A percentile compares a stretch with the other conserved stretches of the same genome.
Conservation (phyloP, 2,888 invertebrate genomes). For the Monochamus alternatus region DNA sequence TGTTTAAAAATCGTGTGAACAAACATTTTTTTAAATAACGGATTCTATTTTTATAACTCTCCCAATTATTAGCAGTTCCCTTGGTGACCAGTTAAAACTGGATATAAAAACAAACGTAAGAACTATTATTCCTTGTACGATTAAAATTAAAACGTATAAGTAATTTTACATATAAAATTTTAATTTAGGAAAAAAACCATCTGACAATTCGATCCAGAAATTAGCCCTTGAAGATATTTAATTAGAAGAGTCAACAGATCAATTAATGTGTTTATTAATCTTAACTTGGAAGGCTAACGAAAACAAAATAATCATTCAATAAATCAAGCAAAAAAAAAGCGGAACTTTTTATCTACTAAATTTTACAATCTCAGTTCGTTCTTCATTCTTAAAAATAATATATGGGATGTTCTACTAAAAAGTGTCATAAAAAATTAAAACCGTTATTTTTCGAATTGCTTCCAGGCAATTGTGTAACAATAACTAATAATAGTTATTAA, state of each 20-base stretch:
- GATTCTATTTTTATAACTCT: neutral
- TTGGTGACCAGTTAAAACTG: constrained; percentile 2
- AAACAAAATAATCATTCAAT: neutral
- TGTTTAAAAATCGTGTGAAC: too few relatives aligned
- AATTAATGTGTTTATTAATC: neutral
- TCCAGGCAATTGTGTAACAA: too few relatives aligned
- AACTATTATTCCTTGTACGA: neutral
- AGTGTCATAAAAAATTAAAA: too few relatives aligned
- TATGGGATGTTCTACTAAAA: too few relatives aligned
- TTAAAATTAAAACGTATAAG: too few relatives aligned
- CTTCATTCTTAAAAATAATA: too few relatives aligned
- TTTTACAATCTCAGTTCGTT: too few relatives aligned
- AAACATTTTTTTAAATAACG: neutral
- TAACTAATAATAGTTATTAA: too few relatives aligned
- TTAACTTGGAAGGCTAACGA: neutral
- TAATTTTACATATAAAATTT: neutral
- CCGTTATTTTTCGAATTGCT: too few relatives aligned
- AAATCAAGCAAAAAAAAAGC: too few relatives aligned
- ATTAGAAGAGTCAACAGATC: constrained; percentile 16
- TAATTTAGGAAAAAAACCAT: neutral
- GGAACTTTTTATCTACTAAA: too few relatives aligned
- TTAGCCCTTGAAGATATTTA: neutral
- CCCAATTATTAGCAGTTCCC: neutral
- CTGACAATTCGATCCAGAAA: neutral
- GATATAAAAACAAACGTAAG: neutral